phyloP scores from a whole-genome alignment of 2,113 vertebrate species.

The Plestiodon gilberti region DNA sequence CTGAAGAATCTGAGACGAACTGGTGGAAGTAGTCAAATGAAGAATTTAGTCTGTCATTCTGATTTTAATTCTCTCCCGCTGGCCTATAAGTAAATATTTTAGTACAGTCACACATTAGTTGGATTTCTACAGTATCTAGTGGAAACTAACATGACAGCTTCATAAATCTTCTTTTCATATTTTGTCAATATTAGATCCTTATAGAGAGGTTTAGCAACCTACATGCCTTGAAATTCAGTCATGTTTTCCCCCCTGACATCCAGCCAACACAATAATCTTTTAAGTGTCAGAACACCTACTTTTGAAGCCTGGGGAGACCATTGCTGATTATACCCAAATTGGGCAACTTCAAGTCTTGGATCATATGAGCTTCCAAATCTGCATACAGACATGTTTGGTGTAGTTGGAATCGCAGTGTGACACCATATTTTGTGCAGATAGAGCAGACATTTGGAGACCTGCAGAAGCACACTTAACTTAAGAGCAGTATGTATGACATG shows the following conservation, averaged over 20 bases:
- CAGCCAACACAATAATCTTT: conserved; percentile 5
- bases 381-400: neutral
- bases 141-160: conserved; percentile 27
- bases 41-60: neutral
- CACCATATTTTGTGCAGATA: neutral
- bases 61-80: neutral
- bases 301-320: neutral
- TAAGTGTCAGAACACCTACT: neutral
- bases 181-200: conserved; percentile 47
- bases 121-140: conserved; percentile 37
- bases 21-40: conserved; percentile 2
- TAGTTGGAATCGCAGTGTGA: neutral
- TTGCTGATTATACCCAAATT: neutral
- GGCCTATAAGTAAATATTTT: conserved; percentile 7
- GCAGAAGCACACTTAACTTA: no score
- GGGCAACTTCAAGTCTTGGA: neutral
- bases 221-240: neutral
- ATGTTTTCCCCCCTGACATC: neutral
- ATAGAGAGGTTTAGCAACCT: conserved; percentile 26
- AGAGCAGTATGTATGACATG: no score
- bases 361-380: neutral
- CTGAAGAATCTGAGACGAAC: conserved; percentile 15
- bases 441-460: no score
- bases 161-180: conserved; percentile 54
- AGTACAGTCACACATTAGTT: conserved; percentile 4